Evolutionary conservation across 2,113 vertebrate genomes (phyloP), one percentile per base, ranked within the genome.

Genomic region (Cnemophilus loriae): DNA sequence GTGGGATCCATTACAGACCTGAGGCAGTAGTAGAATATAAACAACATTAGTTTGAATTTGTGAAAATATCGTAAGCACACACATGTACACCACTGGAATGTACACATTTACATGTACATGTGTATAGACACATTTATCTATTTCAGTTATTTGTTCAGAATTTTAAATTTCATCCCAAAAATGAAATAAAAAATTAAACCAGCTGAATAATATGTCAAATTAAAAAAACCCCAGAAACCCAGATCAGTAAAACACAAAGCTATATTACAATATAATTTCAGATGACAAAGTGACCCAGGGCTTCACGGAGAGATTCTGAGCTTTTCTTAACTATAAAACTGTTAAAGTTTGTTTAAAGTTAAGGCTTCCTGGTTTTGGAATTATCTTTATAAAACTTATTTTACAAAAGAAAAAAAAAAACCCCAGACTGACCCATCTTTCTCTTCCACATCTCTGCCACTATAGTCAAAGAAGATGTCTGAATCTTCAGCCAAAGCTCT

Each of bases 401-500:
- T 50, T 60, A 70, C 13, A 71, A 63, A 82, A 67, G 22, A 4
- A 73, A 80, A 59, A 35, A 37, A 42, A 11, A 30, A 0, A n/a
- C 0, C 5, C 37, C 35, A 87, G 65, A 97, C 99, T 98, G 96
- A 99, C 99, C 99, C 99, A 79, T 99, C 99, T 97, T 99, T 99
- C 82, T 99, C 99, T 71, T 99, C 99, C 85, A 99, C 97, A 15
- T 99, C 99, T 87, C 98, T 98, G 76, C 99, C 99, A 20, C 99
- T 98, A 96, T 99, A 99, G 98, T 99, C 98, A 44, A 99, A 99
- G 98, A 99, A 99, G 97, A 99, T 99, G 96, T 99, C 98, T 1
- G 98, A 95, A 93, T 99, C 99, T 97, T 99, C 99, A 13, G 99
- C 99, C 91, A 99, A 97, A 2, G 99, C 99, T 97, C 99, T 95